Percentiles rank a stretch among this genome's conserved stretches.
phyloP scores from a whole-genome alignment of 1,140 invertebrate genomes.

The Sinella curviseta region DNA sequence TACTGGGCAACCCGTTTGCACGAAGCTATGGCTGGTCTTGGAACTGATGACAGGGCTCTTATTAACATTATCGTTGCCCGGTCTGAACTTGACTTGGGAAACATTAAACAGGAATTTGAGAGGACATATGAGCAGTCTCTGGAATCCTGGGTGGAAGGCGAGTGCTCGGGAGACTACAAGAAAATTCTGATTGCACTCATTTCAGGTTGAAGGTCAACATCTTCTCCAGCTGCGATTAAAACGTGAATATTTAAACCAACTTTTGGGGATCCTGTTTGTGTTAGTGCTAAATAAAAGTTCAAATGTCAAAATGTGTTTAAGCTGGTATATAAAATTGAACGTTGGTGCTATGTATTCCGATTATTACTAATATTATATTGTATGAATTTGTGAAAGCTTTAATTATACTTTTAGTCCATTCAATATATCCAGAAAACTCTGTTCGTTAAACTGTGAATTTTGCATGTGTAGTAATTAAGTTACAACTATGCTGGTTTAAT shows the following conservation, averaged over 20 bases:
- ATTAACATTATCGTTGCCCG: constrained; percentile 60
- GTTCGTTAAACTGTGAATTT: no score
- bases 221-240: background rate
- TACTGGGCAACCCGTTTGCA: constrained; percentile 62
- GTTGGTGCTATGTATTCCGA: no score
- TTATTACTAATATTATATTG: no score
- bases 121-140: constrained; percentile 53
- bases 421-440: no score
- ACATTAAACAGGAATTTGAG: constrained; percentile 57
- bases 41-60: constrained; percentile 59
- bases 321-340: no score
- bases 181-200: constrained; percentile 79
- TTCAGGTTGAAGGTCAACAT: constrained; percentile 32
- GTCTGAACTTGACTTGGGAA: constrained; percentile 59
- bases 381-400: no score
- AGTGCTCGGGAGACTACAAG: constrained; percentile 90
- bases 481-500: background rate
- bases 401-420: no score
- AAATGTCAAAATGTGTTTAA: background rate
- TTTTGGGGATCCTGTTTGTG: background rate
- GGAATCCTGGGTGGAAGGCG: constrained; percentile 64
- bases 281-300: background rate
- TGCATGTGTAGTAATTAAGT: no score
- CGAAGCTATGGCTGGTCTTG: constrained; percentile 58
- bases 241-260: background rate